Conservation (phyloP, 2,797 vertebrate genomes). For the Lophius americanus region DNA sequence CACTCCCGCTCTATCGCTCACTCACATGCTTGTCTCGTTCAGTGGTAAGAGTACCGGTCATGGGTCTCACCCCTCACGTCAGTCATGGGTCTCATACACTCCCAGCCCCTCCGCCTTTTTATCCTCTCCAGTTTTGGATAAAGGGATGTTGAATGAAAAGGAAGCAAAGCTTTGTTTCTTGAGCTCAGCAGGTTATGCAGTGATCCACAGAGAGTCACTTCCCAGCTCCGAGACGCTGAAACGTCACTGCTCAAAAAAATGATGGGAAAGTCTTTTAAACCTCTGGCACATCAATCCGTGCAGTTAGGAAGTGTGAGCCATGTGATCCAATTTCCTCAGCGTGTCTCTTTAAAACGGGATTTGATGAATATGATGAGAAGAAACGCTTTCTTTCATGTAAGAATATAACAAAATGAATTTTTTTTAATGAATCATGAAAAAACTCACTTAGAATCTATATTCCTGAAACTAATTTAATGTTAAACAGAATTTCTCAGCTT, state of each 20-base stretch:
- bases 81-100: conserved; percentile 58
- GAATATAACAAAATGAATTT: neutral
- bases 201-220: conserved; percentile 29
- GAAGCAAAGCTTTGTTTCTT: conserved; percentile 52
- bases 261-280: too few relatives aligned
- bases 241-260: too few relatives aligned
- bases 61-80: conserved; percentile 51
- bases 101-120: conserved; percentile 8
- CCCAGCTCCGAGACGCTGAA: too few relatives aligned
- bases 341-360: neutral
- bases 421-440: too few relatives aligned
- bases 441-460: too few relatives aligned
- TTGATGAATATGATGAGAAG: neutral
- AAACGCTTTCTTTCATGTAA: too few relatives aligned
- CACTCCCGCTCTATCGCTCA: conserved; percentile 40
- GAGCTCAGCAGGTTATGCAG: conserved; percentile 55
- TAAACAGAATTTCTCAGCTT: too few relatives aligned
- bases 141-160: conserved; percentile 46
- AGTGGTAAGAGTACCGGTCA: conserved; percentile 72
- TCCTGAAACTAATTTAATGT: too few relatives aligned
- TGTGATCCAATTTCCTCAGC: neutral
- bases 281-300: too few relatives aligned
- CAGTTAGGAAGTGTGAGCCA: too few relatives aligned
- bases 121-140: conserved; percentile 69
- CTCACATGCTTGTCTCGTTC: conserved; percentile 62